These are phyloP conservation scores for Leptobrachium ailaonicum DNA, from an alignment of 2,113 vertebrate species.

Conservation along the genomic window DNA sequence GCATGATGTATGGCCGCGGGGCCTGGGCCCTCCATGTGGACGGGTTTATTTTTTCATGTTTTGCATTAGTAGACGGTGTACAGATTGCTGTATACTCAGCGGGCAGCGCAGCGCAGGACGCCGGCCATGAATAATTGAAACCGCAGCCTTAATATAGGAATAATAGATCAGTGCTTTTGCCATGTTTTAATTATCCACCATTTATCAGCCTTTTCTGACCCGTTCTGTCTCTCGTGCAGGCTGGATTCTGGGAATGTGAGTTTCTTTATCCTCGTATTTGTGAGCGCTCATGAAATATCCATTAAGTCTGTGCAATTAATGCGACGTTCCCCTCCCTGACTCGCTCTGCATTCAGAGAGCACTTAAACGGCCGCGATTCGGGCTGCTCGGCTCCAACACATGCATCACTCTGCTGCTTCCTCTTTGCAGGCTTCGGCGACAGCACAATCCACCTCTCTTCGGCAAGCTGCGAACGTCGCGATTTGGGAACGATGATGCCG, in stretches of 20 bases:
- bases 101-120: neutral
- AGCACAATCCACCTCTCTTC: constrained; percentile 85
- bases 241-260: no score
- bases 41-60: no score
- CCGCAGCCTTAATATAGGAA: neutral
- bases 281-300: constrained; percentile 28
- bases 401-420: neutral
- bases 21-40: no score
- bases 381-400: neutral
- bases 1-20: neutral
- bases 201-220: neutral
- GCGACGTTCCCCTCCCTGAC: constrained; percentile 9
- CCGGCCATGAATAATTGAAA: constrained; percentile 5
- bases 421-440: constrained; percentile 79
- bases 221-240: no score
- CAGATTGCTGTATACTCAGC: no score
- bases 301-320: constrained; percentile 19
- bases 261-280: neutral
- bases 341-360: constrained; percentile 8
- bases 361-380: constrained; percentile 6
- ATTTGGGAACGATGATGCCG: constrained; percentile 77
- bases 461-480: constrained; percentile 84
- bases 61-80: no score
- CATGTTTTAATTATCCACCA: neutral
- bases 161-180: constrained; percentile 4